Evolutionary conservation across 1,140 invertebrate species (phyloP).

Genomic region (Onthophagus taurus): DNA sequence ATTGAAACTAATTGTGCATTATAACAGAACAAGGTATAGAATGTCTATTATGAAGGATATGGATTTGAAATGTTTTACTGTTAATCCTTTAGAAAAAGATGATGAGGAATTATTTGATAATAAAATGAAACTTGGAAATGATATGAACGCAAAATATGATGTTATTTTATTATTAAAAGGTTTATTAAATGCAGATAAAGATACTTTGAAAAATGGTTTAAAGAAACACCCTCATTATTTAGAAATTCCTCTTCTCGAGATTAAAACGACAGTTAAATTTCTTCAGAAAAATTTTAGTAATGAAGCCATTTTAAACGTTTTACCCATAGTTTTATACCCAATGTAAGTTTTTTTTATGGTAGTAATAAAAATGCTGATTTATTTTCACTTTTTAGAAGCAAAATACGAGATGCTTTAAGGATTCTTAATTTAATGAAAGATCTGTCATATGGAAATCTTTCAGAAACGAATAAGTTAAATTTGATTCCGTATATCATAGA

Average conservation of each 20-base stretch:
- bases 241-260: conserved; percentile 40
- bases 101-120: conserved; percentile 33
- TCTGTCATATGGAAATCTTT: conserved; percentile 24
- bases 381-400: conserved; percentile 30
- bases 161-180: conserved; percentile 20
- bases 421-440: conserved; percentile 13
- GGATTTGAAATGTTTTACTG: conserved; percentile 36
- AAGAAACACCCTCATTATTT: conserved; percentile 45
- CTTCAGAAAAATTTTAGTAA: conserved; percentile 39
- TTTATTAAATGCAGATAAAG: conserved; percentile 26
- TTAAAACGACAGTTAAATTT: conserved; percentile 40
- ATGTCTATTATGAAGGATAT: conserved; percentile 38
- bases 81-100: not conserved
- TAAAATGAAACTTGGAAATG: conserved; percentile 33
- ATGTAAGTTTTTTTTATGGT: conserved; percentile 39
- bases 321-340: conserved; percentile 46
- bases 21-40: conserved; percentile 39
- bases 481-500: conserved; percentile 43
- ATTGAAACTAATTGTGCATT: conserved; percentile 41
- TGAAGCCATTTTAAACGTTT: conserved; percentile 44
- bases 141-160: conserved; percentile 31
- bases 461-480: conserved; percentile 39
- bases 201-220: conserved; percentile 35
- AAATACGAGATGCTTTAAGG: conserved; percentile 22
- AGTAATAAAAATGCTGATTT: conserved; percentile 11